phyloP scores from a whole-genome alignment of 2,113 vertebrate species.

The Gasterosteus aculeatus region DNA sequence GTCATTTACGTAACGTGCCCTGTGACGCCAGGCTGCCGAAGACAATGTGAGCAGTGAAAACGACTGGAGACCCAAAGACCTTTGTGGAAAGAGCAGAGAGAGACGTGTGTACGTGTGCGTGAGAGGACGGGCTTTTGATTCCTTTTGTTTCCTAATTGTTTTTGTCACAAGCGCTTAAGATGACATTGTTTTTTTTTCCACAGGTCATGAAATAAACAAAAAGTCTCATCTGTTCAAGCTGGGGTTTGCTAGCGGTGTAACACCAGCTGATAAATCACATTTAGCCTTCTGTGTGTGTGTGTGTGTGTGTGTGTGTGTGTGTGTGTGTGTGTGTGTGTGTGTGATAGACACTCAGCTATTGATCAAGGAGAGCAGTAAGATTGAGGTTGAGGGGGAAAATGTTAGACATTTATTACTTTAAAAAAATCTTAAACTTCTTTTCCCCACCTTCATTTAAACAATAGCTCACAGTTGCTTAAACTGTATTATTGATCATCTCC shows the following conservation, averaged over 20 bases:
- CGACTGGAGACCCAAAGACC: slow-evolving; percentile 39
- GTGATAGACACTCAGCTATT: slow-evolving; percentile 29
- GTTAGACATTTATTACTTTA: background rate
- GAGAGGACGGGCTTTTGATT: slow-evolving; percentile 13
- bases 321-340: slow-evolving; percentile 11
- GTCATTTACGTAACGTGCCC: slow-evolving; percentile 70
- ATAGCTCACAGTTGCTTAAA: background rate
- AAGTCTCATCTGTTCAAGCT: slow-evolving; percentile 48
- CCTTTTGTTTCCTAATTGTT: background rate
- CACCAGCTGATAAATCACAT: slow-evolving; percentile 43
- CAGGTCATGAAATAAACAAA: slow-evolving; percentile 39
- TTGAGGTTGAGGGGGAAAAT: background rate
- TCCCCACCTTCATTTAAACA: background rate
- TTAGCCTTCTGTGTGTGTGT: slow-evolving; percentile 8
- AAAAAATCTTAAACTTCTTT: slow-evolving; percentile 9
- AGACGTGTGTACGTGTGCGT: slow-evolving; percentile 12
- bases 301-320: slow-evolving; percentile 19
- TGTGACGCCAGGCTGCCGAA: slow-evolving; percentile 68
- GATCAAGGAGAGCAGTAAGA: slow-evolving; percentile 36
- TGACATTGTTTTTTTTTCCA: slow-evolving; percentile 23
- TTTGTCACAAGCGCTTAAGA: slow-evolving; percentile 14
- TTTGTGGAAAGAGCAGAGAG: slow-evolving; percentile 29
- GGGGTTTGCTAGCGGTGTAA: slow-evolving; percentile 5
- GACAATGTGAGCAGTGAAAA: slow-evolving; percentile 74
- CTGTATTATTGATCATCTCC: background rate